These are phyloP conservation scores for Drosophila ogumai DNA, from an alignment of 1,140 invertebrate genomes.

Conservation along the genomic window DNA sequence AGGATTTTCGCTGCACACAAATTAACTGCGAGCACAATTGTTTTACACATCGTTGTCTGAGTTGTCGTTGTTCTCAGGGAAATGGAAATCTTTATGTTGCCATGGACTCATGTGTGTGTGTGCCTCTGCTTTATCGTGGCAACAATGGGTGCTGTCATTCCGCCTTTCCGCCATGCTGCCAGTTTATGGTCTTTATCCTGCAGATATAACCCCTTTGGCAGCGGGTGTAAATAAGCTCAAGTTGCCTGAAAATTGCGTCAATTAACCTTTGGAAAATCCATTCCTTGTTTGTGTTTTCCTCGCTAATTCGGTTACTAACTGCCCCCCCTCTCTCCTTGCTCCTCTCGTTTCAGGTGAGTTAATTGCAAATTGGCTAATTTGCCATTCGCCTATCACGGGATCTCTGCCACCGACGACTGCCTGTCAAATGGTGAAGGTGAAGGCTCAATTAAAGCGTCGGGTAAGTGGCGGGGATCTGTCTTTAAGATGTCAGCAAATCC, in stretches of 20 bases:
- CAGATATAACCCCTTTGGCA: slow-evolving; percentile 16
- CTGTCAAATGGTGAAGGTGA: slow-evolving; percentile 21
- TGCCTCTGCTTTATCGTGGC: not conserved
- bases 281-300: slow-evolving; percentile 27
- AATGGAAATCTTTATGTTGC: slow-evolving; percentile 18
- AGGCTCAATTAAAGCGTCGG: slow-evolving; percentile 25
- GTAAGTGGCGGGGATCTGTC: slow-evolving; percentile 21
- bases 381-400: slow-evolving; percentile 4
- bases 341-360: slow-evolving; percentile 33
- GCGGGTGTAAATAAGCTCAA: slow-evolving; percentile 18
- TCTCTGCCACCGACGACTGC: not conserved
- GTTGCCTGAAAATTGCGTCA: slow-evolving; percentile 69
- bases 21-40: slow-evolving; percentile 72
- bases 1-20: slow-evolving; percentile 58
- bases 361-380: slow-evolving; percentile 21
- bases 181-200: slow-evolving; percentile 17
- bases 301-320: slow-evolving; percentile 33
- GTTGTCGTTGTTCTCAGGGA: slow-evolving; percentile 9
- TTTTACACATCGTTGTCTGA: slow-evolving; percentile 62
- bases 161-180: not conserved
- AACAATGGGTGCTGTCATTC: slow-evolving; percentile 2
- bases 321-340: not conserved
- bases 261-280: slow-evolving; percentile 50
- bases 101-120: not conserved
- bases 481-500: slow-evolving; percentile 35